Evolutionary conservation across 2,888 invertebrate genomes (phyloP), one percentile per base, ranked within the genome.

Genomic region (Teinopalpus imperialis): DNA sequence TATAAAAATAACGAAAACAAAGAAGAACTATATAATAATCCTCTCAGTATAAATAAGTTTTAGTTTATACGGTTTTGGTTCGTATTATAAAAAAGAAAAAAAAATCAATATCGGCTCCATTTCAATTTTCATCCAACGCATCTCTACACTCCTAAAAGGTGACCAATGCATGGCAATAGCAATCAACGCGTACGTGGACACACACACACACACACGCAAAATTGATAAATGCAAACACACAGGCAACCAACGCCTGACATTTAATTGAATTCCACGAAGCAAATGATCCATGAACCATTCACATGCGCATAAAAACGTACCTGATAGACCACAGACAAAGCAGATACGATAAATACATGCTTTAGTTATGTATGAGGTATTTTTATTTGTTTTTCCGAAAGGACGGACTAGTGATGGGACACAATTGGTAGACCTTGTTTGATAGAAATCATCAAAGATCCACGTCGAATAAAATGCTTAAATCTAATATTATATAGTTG

Each of bases 251-350:
- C 16, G 23, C n/a, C 14, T 29, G 34, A 36, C 35, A 43, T 43
- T 43, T 29, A 35, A 36, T 39, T 9, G 32, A 45, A 45, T 45
- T 21, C 45, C 32, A 20, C 9, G 21, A 20, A 13, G 20, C 27
- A 18, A 45, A 39, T 39, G 45, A 39, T 27, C 45, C 45, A 13
- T 37, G 37, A 9, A 37, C 23, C 31, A 40, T 31, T 7, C 21
- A 31, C 16, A 23, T 30, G 24, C 2, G 2, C 2, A n/a, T 7
- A 27, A 39, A 44, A 26, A 21, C n/a, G n/a, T 5, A 40, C 26
- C 6, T 10, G 30, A 45, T 14, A 26, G 7, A 27, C 7, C 13
- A 16, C 9, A 20, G 12, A 31, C 18, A 13, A 24, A 29, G 16
- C 26, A 10, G 4, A 35, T 16, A 13, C 35, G 9, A 4, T 13